Conservation (phyloP, 2,113 vertebrate species). For the Corynorhinus townsendii region DNA sequence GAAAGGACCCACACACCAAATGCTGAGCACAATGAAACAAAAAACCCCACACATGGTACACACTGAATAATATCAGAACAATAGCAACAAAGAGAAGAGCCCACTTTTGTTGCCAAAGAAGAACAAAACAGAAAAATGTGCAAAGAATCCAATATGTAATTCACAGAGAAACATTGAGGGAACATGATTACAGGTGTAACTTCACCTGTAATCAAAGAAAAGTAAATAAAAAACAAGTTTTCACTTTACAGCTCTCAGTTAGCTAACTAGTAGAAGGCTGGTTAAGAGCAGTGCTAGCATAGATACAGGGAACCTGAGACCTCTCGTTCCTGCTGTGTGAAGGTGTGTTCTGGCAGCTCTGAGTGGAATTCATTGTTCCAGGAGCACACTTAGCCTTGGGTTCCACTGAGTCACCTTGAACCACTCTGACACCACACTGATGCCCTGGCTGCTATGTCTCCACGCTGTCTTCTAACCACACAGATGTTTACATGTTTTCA, state of each 20-base stretch:
- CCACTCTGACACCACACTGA: background rate
- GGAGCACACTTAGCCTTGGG: background rate
- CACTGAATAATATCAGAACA: background rate
- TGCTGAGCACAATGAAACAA: background rate
- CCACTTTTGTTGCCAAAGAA: background rate
- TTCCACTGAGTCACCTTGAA: background rate
- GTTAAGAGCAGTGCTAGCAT: background rate
- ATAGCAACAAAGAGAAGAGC: background rate
- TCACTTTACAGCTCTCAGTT: background rate
- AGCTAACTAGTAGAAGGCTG: background rate
- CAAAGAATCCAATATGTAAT: background rate
- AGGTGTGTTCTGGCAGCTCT: background rate
- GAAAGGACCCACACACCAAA: background rate
- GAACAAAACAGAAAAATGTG: background rate
- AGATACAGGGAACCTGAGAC: background rate
- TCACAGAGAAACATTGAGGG: background rate
- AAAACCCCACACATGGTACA: background rate
- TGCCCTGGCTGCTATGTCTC: background rate
- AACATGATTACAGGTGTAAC: background rate
- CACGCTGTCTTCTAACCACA: background rate
- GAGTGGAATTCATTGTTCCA: background rate
- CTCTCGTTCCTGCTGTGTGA: background rate
- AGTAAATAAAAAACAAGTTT: background rate
- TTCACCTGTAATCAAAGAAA: background rate
- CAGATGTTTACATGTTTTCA: background rate